Conservation (phyloP, 1,140 invertebrate species). For the Drosophila yakuba region DNA sequence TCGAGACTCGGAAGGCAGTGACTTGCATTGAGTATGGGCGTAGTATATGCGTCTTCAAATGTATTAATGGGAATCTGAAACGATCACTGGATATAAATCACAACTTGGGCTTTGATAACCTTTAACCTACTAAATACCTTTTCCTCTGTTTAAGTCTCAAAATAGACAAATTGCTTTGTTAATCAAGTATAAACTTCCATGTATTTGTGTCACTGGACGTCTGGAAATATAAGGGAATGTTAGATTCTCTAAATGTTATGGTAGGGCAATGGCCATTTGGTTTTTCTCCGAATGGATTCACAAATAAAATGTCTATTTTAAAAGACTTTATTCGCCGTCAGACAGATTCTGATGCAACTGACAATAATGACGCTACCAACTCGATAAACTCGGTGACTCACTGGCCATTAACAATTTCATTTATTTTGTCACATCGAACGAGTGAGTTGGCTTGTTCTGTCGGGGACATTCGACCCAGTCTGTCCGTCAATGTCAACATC, state of each 20-base stretch:
- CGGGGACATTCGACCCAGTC: conserved; percentile 27
- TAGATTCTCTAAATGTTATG: too few species aligned
- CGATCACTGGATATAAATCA: conserved; percentile 17
- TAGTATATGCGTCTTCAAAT: conserved; percentile 18
- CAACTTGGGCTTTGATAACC: not conserved
- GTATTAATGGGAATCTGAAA: conserved; percentile 29
- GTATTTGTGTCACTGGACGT: too few species aligned
- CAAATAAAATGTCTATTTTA: conserved; percentile 46
- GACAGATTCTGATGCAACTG: conserved; percentile 13
- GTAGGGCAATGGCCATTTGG: too few species aligned
- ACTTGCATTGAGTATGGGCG: conserved; percentile 28
- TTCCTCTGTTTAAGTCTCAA: too few species aligned
- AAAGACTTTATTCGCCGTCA: conserved; percentile 17
- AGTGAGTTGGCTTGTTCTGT: conserved; percentile 15
- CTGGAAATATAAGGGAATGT: too few species aligned
- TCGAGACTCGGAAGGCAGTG: conserved; percentile 42
- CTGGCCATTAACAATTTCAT: conserved; percentile 75
- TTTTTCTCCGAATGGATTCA: not conserved
- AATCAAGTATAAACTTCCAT: too few species aligned
- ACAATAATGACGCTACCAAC: conserved; percentile 11
- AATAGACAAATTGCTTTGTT: too few species aligned
- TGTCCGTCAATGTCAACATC: conserved; percentile 78
- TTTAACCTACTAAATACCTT: too few species aligned
- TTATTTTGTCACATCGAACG: conserved; percentile 62
- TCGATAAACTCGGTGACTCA: conserved; percentile 21